A percentile compares a stretch with the other conserved stretches of the same genome.
These are phyloP conservation scores for Agrilus planipennis DNA, from an alignment of 1,140 invertebrate genomes.

Conservation along the genomic window DNA sequence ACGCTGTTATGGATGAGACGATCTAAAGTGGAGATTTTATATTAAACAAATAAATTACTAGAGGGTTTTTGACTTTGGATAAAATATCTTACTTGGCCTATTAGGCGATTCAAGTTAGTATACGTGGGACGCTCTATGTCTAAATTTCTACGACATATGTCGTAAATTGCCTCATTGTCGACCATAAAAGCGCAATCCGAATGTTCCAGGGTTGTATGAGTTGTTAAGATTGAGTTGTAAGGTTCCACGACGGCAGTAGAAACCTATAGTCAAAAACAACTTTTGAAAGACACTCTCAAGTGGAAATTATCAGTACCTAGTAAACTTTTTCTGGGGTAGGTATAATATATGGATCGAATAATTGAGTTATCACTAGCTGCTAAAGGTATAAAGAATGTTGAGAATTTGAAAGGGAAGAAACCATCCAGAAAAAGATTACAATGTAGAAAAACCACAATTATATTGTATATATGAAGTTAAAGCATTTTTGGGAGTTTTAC, in stretches of 20 bases:
- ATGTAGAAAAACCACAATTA: too few relatives aligned
- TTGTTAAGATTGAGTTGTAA: slow-evolving; percentile 76
- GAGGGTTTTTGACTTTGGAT: too few relatives aligned
- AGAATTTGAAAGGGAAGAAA: too few relatives aligned
- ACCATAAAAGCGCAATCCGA: slow-evolving; percentile 84
- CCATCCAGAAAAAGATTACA: too few relatives aligned
- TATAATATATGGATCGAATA: too few relatives aligned
- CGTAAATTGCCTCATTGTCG: slow-evolving; percentile 80
- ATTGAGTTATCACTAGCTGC: too few relatives aligned
- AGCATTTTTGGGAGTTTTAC: slow-evolving; percentile 35
- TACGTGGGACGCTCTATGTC: slow-evolving; percentile 79
- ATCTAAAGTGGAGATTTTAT: slow-evolving; percentile 48
- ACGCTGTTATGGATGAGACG: slow-evolving; percentile 77
- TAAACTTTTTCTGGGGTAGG: too few relatives aligned
- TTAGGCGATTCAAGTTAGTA: slow-evolving; percentile 65
- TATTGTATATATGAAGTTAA: too few relatives aligned
- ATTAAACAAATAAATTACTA: too few relatives aligned
- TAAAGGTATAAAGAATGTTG: too few relatives aligned
- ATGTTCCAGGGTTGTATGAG: slow-evolving; percentile 70
- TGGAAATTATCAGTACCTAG: too few relatives aligned
- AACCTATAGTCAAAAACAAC: slow-evolving; percentile 11
- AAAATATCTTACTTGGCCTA: slow-evolving; percentile 52
- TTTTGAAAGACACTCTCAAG: background rate
- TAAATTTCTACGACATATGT: slow-evolving; percentile 79
- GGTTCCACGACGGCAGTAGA: slow-evolving; percentile 85